Percentiles rank a stretch among this genome's conserved stretches.
phyloP scores from a whole-genome alignment of 2,888 invertebrate species.

The Hirtodrosophila duncani region DNA sequence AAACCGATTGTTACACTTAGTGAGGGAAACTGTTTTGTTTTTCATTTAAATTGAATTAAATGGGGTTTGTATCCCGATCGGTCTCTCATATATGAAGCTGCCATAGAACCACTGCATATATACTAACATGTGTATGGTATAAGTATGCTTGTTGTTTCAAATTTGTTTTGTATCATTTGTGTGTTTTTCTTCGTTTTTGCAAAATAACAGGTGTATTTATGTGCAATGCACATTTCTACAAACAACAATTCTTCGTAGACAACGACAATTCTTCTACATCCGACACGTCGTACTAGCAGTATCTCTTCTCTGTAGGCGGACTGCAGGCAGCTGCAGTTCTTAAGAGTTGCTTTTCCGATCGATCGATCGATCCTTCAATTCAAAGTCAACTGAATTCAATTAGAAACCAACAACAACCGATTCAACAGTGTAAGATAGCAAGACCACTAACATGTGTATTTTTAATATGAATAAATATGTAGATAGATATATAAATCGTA shows the following conservation, averaged over 20 bases:
- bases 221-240: too few species aligned
- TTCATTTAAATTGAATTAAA: too few species aligned
- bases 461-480: neutral
- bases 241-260: constrained; percentile 29
- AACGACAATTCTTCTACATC: constrained; percentile 36
- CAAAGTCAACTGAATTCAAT: too few species aligned
- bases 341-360: constrained; percentile 28
- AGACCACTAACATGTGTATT: constrained; percentile 3
- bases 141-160: too few species aligned
- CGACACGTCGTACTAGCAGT: neutral
- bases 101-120: too few species aligned
- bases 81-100: too few species aligned
- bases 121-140: too few species aligned
- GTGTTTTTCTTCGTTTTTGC: constrained; percentile 11
- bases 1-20: too few species aligned
- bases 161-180: constrained; percentile 31
- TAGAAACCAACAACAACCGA: constrained; percentile 6
- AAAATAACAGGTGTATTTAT: too few species aligned
- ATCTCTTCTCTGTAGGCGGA: constrained; percentile 2
- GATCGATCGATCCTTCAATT: too few species aligned
- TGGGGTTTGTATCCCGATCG: too few species aligned
- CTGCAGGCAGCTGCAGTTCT: constrained; percentile 25
- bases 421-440: constrained; percentile 27
- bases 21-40: too few species aligned
- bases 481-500: neutral